Evolutionary conservation across 2,888 invertebrate genomes (phyloP).

Genomic region (Latrodectus hesperus): DNA sequence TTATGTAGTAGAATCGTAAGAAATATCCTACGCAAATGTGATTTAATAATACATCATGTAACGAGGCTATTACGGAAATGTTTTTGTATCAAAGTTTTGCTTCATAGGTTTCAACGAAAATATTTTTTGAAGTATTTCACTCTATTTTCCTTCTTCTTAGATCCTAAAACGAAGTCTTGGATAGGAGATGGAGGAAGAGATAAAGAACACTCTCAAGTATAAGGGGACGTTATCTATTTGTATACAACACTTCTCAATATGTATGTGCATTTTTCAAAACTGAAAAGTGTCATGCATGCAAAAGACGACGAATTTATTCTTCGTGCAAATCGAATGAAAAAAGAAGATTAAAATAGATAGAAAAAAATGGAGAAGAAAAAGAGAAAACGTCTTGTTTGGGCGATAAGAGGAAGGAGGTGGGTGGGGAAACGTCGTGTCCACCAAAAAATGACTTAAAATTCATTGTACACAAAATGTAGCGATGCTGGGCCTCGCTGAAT

Average conservation of each 20-base stretch:
- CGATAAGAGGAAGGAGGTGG: conserved; percentile 41
- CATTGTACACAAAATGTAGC: conserved; percentile 68
- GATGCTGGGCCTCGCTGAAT: conserved; percentile 44
- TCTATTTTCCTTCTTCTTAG: conserved; percentile 12
- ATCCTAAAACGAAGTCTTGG: conserved; percentile 43
- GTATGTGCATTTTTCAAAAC: conserved; percentile 68
- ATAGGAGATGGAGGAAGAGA: conserved; percentile 45
- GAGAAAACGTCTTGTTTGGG: conserved; percentile 52
- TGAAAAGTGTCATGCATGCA: conserved; percentile 68
- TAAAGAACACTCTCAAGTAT: conserved; percentile 59
- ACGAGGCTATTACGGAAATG: neutral
- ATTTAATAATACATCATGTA: neutral
- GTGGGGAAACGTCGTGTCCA: conserved; percentile 54
- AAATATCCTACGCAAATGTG: neutral
- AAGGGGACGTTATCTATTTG: conserved; percentile 66
- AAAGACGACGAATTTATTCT: conserved; percentile 67
- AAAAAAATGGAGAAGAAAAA: conserved; percentile 8
- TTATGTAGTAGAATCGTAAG: neutral
- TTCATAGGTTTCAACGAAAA: neutral
- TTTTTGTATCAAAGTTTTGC: neutral
- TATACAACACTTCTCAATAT: conserved; percentile 66
- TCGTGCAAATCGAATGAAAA: conserved; percentile 51
- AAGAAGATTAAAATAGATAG: conserved; percentile 13
- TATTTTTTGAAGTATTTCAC: neutral
- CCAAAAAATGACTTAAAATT: conserved; percentile 68